phyloP scores from a whole-genome alignment of 2,888 invertebrate genomes.

The Villa cingulata region DNA sequence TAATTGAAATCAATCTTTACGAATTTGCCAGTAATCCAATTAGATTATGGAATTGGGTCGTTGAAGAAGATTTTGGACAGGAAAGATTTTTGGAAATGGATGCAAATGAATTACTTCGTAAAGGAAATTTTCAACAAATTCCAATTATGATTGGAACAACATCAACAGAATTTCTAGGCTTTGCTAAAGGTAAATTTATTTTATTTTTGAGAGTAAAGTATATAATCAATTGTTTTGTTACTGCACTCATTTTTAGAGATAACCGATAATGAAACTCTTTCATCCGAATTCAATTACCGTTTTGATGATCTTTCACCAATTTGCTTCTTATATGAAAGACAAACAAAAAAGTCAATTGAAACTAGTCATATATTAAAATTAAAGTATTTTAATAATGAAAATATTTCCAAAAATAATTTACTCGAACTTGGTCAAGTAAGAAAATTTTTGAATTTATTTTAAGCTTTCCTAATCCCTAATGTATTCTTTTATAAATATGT shows the following conservation, averaged over 20 bases:
- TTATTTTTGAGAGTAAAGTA: too few relatives aligned
- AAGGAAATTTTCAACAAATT: slow-evolving; percentile 35
- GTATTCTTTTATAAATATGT: neutral
- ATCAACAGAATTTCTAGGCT: slow-evolving; percentile 37
- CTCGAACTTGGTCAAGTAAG: neutral
- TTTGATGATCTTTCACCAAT: slow-evolving; percentile 40
- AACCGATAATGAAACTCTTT: slow-evolving; percentile 28
- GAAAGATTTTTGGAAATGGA: slow-evolving; percentile 39
- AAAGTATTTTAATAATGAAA: too few relatives aligned
- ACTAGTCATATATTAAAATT: too few relatives aligned
- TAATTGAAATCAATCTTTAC: slow-evolving; percentile 18
- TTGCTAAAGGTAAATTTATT: slow-evolving; percentile 35
- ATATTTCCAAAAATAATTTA: too few relatives aligned
- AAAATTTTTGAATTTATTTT: too few relatives aligned
- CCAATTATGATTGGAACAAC: slow-evolving; percentile 39
- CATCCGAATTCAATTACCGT: slow-evolving; percentile 33
- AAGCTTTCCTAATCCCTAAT: neutral
- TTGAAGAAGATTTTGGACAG: slow-evolving; percentile 38
- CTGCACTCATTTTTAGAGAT: slow-evolving; percentile 19
- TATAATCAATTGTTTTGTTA: too few relatives aligned
- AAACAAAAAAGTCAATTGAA: too few relatives aligned
- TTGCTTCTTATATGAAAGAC: slow-evolving; percentile 33
- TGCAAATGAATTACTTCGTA: slow-evolving; percentile 32
- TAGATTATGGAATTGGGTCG: slow-evolving; percentile 36
- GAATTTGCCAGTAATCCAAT: slow-evolving; percentile 23